Evolutionary conservation across 1,140 invertebrate genomes (phyloP).

Genomic region (Archegozetes longisetosus): DNA sequence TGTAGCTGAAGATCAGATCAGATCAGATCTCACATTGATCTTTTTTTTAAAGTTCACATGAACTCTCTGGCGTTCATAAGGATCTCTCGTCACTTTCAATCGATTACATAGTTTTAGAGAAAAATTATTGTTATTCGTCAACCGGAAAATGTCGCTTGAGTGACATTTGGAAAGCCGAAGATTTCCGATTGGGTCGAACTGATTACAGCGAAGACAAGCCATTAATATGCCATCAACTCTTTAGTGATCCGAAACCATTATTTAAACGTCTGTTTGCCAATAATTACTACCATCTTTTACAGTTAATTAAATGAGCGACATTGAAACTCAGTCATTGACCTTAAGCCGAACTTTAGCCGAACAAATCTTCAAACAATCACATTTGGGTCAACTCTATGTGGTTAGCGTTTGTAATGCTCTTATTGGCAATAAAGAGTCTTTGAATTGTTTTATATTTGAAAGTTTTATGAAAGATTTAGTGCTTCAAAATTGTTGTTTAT

Average conservation of each 20-base stretch:
- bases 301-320: background rate
- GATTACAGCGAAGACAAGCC: background rate
- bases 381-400: too few relatives aligned
- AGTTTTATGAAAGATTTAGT: too few relatives aligned
- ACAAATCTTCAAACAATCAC: too few relatives aligned
- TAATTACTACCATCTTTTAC: background rate
- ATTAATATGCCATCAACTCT: background rate
- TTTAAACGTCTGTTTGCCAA: background rate
- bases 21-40: too few relatives aligned
- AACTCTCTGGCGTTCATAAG: conserved; percentile 13
- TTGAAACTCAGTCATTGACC: background rate
- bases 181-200: background rate
- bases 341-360: background rate
- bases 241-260: background rate
- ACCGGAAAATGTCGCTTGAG: background rate
- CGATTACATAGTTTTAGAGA: background rate
- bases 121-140: background rate
- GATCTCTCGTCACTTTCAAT: conserved; percentile 10
- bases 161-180: background rate
- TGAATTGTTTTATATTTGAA: too few relatives aligned
- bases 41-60: conserved; percentile 1
- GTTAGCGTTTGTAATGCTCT: too few relatives aligned
- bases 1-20: background rate
- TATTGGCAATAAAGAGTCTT: too few relatives aligned
- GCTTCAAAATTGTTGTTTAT: too few relatives aligned